phyloP scores from a whole-genome alignment of 1,140 invertebrate species.

The Eufriesea mexicana region DNA sequence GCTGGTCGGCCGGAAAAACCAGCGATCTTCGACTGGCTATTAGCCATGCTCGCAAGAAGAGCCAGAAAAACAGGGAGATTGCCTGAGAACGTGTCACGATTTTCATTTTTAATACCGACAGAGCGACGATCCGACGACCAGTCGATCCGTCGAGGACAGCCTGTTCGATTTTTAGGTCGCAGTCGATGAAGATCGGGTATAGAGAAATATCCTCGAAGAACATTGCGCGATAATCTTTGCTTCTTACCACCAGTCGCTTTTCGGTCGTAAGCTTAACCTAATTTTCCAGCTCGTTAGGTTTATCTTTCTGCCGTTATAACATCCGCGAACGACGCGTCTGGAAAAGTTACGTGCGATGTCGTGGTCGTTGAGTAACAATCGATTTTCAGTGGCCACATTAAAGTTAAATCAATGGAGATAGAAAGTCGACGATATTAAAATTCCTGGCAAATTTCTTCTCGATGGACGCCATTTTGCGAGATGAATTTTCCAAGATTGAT shows the following conservation, averaged over 20 bases:
- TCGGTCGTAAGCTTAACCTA: neutral
- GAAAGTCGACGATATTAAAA: neutral
- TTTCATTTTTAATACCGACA: neutral
- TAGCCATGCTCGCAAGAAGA: neutral
- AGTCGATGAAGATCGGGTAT: no score
- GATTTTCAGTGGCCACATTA: neutral
- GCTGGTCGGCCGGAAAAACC: constrained; percentile 40
- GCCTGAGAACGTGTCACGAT: neutral
- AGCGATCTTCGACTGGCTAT: neutral
- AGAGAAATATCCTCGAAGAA: neutral
- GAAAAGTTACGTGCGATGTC: neutral
- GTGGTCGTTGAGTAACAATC: neutral
- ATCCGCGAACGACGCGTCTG: neutral
- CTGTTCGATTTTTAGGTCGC: no score
- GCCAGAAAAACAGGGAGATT: neutral
- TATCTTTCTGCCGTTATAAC: neutral
- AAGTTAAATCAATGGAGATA: constrained; percentile 7
- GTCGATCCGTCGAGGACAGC: no score
- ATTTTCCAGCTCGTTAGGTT: neutral
- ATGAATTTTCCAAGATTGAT: neutral
- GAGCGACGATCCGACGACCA: no score
- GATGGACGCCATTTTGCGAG: neutral
- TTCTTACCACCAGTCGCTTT: neutral
- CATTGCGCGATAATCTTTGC: neutral
- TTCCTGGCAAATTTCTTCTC: neutral